Percentiles rank a stretch among this genome's conserved stretches.
phyloP scores from a whole-genome alignment of 2,888 invertebrate species.

The Cantharis nigra region DNA sequence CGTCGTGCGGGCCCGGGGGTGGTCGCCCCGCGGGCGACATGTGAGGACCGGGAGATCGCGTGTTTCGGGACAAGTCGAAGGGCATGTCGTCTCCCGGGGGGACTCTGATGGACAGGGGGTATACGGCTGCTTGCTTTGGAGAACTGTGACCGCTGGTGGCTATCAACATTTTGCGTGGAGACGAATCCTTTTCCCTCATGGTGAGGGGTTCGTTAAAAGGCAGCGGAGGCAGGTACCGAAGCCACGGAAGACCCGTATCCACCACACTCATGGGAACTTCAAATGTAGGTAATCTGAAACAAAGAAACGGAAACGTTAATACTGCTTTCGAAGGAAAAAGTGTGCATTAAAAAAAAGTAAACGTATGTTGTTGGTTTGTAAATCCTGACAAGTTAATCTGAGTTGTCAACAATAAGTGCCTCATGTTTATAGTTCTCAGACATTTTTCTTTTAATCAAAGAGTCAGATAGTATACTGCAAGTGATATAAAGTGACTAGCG shows the following conservation, averaged over 20 bases:
- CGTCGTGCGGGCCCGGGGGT: slow-evolving; percentile 57
- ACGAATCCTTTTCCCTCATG: slow-evolving; percentile 91
- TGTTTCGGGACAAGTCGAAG: slow-evolving; percentile 67
- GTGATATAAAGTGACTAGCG: slow-evolving; percentile 40
- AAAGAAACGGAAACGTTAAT: slow-evolving; percentile 22
- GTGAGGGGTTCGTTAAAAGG: slow-evolving; percentile 61
- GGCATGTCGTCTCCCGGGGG: slow-evolving; percentile 63
- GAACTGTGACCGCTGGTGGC: slow-evolving; percentile 64
- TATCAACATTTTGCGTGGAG: slow-evolving; percentile 83
- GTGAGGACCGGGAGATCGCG: slow-evolving; percentile 58
- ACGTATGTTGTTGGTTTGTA: background rate
- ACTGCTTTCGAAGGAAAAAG: background rate
- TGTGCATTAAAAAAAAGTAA: background rate
- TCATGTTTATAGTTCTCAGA: slow-evolving; percentile 16
- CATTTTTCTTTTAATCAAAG: slow-evolving; percentile 3
- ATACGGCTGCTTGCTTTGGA: slow-evolving; percentile 76
- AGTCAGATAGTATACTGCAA: background rate
- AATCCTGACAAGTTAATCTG: slow-evolving; percentile 20
- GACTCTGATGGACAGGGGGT: slow-evolving; percentile 67
- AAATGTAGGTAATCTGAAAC: slow-evolving; percentile 39
- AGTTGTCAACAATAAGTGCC: slow-evolving; percentile 14
- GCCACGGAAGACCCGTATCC: slow-evolving; percentile 66
- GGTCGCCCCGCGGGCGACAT: slow-evolving; percentile 64
- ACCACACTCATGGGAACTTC: slow-evolving; percentile 71
- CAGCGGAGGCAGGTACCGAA: slow-evolving; percentile 58